These are phyloP conservation scores for Drosophila mulleri DNA, from an alignment of 2,888 invertebrate genomes.

Conservation along the genomic window DNA sequence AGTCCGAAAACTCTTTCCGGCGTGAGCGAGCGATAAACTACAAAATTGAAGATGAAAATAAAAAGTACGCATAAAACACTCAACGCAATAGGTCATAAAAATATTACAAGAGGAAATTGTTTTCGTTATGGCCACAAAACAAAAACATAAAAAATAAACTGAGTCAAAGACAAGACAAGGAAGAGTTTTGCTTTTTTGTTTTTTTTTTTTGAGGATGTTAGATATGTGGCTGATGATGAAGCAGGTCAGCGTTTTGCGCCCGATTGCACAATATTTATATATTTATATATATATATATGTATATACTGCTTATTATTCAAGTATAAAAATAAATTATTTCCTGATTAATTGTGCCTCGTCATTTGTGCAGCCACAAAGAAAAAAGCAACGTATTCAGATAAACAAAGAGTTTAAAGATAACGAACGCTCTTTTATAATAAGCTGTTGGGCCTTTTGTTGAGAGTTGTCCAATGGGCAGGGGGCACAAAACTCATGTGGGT, in stretches of 20 bases:
- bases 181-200: background rate
- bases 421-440: constrained; percentile 44
- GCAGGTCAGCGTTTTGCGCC: constrained; percentile 21
- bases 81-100: constrained; percentile 36
- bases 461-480: constrained; percentile 31
- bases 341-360: constrained; percentile 70
- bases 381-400: constrained; percentile 19
- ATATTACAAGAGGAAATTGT: constrained; percentile 44
- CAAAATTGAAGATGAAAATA: background rate
- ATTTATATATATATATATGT: constrained; percentile 11
- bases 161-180: constrained; percentile 15
- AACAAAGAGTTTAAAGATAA: constrained; percentile 49
- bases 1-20: constrained; percentile 22
- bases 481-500: constrained; percentile 55
- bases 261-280: constrained; percentile 40
- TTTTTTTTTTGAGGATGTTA: constrained; percentile 1
- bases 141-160: constrained; percentile 17
- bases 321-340: constrained; percentile 66
- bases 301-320: background rate
- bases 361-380: constrained; percentile 40
- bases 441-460: constrained; percentile 29
- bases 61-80: constrained; percentile 26
- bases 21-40: constrained; percentile 18
- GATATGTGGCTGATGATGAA: constrained; percentile 17
- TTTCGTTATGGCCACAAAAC: constrained; percentile 15